Percentiles rank a stretch among this genome's conserved stretches.
These are phyloP conservation scores for Elysia chlorotica DNA, from an alignment of 1,140 invertebrate genomes.

Conservation along the genomic window DNA sequence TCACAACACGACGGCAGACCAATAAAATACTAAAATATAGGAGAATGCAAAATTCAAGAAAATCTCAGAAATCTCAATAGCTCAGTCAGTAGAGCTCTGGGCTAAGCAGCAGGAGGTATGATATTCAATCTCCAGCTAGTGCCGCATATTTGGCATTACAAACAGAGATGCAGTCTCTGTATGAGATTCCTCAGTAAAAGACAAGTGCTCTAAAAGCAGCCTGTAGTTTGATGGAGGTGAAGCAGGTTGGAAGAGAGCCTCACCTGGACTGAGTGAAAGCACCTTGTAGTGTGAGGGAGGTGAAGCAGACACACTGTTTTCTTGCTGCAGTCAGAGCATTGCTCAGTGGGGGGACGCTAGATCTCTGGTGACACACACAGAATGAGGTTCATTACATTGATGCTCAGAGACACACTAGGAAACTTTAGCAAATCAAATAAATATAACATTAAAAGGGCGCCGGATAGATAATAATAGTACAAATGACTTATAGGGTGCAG, in stretches of 20 bases:
- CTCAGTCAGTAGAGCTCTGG: too few species aligned
- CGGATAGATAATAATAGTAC: not conserved
- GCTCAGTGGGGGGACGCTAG: slow-evolving; percentile 68
- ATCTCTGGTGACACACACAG: slow-evolving; percentile 60
- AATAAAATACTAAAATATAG: too few species aligned
- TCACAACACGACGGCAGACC: too few species aligned
- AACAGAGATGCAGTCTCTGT: not conserved
- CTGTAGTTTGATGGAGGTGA: not conserved
- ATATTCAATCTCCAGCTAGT: too few species aligned
- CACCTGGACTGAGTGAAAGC: slow-evolving; percentile 63
- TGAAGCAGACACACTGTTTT: slow-evolving; percentile 70
- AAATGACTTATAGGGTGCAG: not conserved
- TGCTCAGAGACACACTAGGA: too few species aligned
- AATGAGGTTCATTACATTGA: not conserved
- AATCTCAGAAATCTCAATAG: too few species aligned
- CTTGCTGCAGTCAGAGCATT: slow-evolving; percentile 68
- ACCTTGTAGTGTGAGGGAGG: slow-evolving; percentile 70
- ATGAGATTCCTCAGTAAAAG: not conserved
- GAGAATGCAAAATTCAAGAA: too few species aligned
- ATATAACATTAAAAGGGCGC: not conserved
- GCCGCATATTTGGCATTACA: too few species aligned
- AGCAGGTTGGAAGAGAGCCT: not conserved
- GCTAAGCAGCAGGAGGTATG: too few species aligned
- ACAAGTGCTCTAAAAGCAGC: not conserved
- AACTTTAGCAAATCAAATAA: not conserved